A percentile compares a stretch with the other conserved stretches of the same genome.
Evolutionary conservation across 2,888 invertebrate species (phyloP).

Genomic region (Andricus curvator): DNA sequence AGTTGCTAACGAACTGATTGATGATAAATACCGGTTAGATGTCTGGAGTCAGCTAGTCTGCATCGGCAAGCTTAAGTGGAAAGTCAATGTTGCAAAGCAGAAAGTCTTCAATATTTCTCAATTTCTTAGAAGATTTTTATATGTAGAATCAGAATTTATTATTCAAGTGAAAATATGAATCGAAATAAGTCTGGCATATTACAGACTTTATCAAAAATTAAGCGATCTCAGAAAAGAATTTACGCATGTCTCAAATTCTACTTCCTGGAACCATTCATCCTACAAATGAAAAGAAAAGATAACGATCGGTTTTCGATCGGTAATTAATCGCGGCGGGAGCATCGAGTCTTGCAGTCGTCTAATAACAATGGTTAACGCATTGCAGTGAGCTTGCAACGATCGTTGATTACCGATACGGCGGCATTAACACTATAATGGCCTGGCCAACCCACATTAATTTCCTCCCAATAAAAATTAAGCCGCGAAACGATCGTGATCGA

Average conservation of each 20-base stretch:
- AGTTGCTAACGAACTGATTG: neutral
- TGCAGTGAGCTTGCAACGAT: constrained; percentile 48
- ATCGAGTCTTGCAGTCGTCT: constrained; percentile 46
- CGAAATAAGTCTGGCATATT: no score
- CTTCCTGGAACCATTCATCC: neutral
- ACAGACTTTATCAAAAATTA: neutral
- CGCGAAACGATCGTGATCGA: constrained; percentile 45
- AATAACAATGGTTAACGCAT: constrained; percentile 53
- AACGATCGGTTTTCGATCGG: constrained; percentile 20
- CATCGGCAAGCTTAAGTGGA: neutral
- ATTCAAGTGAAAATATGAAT: no score
- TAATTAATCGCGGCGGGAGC: constrained; percentile 16
- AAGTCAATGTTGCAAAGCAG: no score
- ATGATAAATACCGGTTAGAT: neutral
- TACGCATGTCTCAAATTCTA: neutral
- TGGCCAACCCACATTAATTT: constrained; percentile 59
- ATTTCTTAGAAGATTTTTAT: neutral
- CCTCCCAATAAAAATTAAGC: constrained; percentile 52
- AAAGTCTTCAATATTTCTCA: neutral
- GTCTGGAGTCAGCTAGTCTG: neutral
- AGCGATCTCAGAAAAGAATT: neutral
- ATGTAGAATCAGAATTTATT: neutral
- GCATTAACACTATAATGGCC: constrained; percentile 54
- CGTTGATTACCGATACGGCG: constrained; percentile 51
- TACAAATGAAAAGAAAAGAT: neutral